Conservation (phyloP, 2,797 vertebrate genomes). For the Nyctibius grandis region DNA sequence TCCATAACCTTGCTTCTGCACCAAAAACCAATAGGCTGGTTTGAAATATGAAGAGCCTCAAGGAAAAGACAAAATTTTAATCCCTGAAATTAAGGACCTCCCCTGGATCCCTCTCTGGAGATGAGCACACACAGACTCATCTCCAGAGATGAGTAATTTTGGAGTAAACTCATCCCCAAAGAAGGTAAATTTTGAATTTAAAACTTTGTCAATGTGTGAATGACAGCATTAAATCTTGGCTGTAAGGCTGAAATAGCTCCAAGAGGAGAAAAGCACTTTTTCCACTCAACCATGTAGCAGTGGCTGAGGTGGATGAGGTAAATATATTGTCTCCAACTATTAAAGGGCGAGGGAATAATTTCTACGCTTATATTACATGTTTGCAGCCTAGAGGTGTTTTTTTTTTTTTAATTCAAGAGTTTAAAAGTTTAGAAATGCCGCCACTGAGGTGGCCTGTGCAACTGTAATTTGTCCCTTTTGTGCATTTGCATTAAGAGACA, state of each 20-base stretch:
- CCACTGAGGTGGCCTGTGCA: not conserved
- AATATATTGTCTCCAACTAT: not conserved
- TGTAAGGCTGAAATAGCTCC: not conserved
- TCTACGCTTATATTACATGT: not conserved
- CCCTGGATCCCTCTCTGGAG: not conserved
- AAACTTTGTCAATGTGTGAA: not conserved
- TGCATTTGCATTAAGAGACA: not conserved
- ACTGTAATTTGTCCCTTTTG: not conserved
- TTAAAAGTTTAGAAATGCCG: not conserved
- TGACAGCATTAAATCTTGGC: not conserved
- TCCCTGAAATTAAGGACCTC: not conserved
- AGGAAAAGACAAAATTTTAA: not conserved
- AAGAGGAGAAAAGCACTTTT: not conserved
- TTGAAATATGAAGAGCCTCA: not conserved
- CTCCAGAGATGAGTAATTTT: too few species aligned
- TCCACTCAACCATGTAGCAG: not conserved
- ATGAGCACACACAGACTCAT: too few species aligned
- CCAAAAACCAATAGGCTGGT: not conserved
- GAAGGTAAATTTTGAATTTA: not conserved
- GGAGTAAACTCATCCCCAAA: too few species aligned
- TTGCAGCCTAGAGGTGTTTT: not conserved
- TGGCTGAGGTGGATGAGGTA: not conserved
- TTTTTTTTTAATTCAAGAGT: not conserved
- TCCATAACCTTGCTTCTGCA: slow-evolving; percentile 13
- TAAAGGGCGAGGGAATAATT: not conserved